Evolutionary conservation across 2,113 vertebrate genomes (phyloP), one percentile per base, ranked within the genome.

Genomic region (Syngnathus scovelli): DNA sequence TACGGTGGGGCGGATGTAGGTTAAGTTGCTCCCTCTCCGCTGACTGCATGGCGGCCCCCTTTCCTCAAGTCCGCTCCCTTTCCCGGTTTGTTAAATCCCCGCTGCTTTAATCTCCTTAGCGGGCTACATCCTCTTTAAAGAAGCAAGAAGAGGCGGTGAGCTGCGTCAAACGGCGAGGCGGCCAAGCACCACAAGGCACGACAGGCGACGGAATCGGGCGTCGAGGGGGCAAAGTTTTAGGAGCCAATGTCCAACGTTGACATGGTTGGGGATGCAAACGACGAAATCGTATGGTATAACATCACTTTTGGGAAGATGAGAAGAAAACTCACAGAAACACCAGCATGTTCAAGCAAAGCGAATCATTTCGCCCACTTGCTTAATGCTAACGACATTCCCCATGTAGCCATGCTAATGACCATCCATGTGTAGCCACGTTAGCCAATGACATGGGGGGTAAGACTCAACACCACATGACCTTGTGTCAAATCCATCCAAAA

Each of bases 121-220:
- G 85, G 86, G 82, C 89, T 92, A 84, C 88, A 93, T 89, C 85
- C 89, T 93, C 88, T 93, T 94, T 92, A 91, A 93, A 93, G 90
- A 94, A 87, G 88, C 90, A 93, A 73, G 71, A 83, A 81, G 80
- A 79, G 80, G 78, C 64, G 79, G 54, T 7, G 68, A 68, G 68
- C 63, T 66, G 77, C 64, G 80, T 83, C 75, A 80, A 72, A 69
- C 23, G 68, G 73, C 67, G 65, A 76, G 18, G 71, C 77, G 76
- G 61, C 63, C 67, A 39, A 55, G 64, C 54, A 33, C 60, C 19
- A 10, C n/a, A 6, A 73, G 64, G 74, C 67, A 39, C 56, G 66
- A 64, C 64, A 8, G 9, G 55, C 27, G 27, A 58, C 39, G 11
- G 10, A 23, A 21, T 21, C 21, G 38, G n/a, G n/a, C 9, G 11